A percentile compares a stretch with the other conserved stretches of the same genome.
Conservation (phyloP, 2,113 vertebrate genomes). For the Nesospiza acunhae region DNA sequence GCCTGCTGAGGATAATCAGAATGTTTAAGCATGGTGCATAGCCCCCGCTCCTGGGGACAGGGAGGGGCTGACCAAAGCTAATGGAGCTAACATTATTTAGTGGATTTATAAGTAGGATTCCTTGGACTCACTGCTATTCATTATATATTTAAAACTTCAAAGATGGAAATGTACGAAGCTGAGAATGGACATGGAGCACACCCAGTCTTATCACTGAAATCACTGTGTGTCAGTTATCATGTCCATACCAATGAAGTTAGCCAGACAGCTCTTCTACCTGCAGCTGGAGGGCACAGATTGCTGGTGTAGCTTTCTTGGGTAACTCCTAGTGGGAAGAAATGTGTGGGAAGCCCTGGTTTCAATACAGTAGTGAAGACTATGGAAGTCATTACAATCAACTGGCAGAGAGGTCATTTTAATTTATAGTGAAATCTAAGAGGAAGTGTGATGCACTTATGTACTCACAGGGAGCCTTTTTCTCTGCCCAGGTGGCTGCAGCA, state of each 20-base stretch:
- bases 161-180: neutral
- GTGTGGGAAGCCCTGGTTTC: neutral
- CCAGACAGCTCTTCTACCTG: neutral
- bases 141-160: neutral
- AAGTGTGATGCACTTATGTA: neutral
- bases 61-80: neutral
- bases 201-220: neutral
- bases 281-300: neutral
- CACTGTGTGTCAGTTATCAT: fast-evolving
- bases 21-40: neutral
- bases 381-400: neutral
- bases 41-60: neutral
- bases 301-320: neutral
- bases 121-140: neutral
- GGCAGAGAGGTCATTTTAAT: neutral
- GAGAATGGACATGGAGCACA: neutral
- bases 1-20: neutral
- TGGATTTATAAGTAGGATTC: neutral
- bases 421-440: neutral
- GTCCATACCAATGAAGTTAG: neutral
- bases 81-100: neutral
- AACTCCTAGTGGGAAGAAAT: neutral
- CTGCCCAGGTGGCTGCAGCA: neutral
- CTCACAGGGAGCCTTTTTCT: neutral
- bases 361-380: neutral